Percentiles rank a stretch among this genome's conserved stretches.
phyloP scores from a whole-genome alignment of 2,113 vertebrate species.

The Prionailurus bengalensis region DNA sequence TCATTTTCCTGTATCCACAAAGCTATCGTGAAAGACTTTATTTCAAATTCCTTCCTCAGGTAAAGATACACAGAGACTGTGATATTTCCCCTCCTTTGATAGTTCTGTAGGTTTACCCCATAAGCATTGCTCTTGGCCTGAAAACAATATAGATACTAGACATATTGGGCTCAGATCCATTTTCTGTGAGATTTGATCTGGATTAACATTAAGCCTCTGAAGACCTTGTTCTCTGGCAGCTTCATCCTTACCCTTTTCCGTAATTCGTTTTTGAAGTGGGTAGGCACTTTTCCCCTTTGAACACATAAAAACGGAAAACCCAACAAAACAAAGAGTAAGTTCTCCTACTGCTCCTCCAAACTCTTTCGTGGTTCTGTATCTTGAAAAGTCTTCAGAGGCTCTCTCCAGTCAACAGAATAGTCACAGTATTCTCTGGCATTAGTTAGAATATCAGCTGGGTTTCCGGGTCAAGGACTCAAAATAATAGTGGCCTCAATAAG shows the following conservation, averaged over 20 bases:
- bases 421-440: background rate
- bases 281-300: background rate
- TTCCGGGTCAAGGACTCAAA: background rate
- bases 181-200: slow-evolving; percentile 25
- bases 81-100: background rate
- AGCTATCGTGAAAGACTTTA: slow-evolving; percentile 26
- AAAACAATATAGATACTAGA: slow-evolving; percentile 2
- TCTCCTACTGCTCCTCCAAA: background rate
- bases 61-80: background rate
- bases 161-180: background rate
- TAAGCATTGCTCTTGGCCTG: slow-evolving; percentile 31
- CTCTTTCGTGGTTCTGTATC: background rate
- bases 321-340: background rate
- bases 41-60: slow-evolving; percentile 25
- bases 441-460: background rate
- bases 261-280: background rate
- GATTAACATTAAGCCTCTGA: slow-evolving; percentile 26
- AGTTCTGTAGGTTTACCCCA: background rate
- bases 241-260: background rate
- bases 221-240: background rate
- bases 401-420: background rate
- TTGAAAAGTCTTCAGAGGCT: background rate
- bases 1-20: background rate
- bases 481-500: background rate
- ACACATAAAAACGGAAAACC: background rate